Evolutionary conservation across 2,888 invertebrate genomes (phyloP).

Genomic region (Cheiracanthium punctorium): DNA sequence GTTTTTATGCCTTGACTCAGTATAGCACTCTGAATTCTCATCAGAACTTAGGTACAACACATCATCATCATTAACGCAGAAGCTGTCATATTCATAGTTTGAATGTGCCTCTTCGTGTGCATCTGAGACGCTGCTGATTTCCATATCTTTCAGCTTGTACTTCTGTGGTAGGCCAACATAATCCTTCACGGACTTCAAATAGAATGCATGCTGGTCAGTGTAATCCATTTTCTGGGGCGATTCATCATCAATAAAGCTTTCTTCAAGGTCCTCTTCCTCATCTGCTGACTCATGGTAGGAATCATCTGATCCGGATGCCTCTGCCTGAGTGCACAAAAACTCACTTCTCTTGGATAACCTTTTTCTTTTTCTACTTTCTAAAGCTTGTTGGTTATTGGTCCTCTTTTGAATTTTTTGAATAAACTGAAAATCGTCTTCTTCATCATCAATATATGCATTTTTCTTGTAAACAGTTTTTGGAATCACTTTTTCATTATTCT

Average conservation of each 20-base stretch:
- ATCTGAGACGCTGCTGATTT: neutral
- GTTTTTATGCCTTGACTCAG: no score
- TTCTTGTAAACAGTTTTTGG: neutral
- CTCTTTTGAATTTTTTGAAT: neutral
- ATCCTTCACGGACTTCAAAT: slow-evolving; percentile 49
- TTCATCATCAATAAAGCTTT: slow-evolving; percentile 58
- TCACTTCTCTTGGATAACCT: slow-evolving; percentile 13
- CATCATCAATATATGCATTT: neutral
- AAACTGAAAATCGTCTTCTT: slow-evolving; percentile 13
- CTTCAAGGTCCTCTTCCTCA: slow-evolving; percentile 41
- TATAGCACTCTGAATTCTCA: neutral
- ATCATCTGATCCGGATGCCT: slow-evolving; percentile 42
- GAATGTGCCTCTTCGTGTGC: slow-evolving; percentile 2
- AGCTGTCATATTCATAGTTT: slow-evolving; percentile 57
- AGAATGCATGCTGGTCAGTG: slow-evolving; percentile 37
- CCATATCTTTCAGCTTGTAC: slow-evolving; percentile 42
- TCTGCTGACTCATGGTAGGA: slow-evolving; percentile 34
- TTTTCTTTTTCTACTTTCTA: slow-evolving; percentile 6
- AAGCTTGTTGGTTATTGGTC: neutral
- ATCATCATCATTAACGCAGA: slow-evolving; percentile 59
- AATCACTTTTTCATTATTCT: no score
- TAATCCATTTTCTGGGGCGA: slow-evolving; percentile 5
- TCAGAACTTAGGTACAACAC: slow-evolving; percentile 24
- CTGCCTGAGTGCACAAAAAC: slow-evolving; percentile 45
- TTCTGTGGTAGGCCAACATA: slow-evolving; percentile 33